Conservation (phyloP, 2,113 vertebrate species). For the Larimichthys crocea region DNA sequence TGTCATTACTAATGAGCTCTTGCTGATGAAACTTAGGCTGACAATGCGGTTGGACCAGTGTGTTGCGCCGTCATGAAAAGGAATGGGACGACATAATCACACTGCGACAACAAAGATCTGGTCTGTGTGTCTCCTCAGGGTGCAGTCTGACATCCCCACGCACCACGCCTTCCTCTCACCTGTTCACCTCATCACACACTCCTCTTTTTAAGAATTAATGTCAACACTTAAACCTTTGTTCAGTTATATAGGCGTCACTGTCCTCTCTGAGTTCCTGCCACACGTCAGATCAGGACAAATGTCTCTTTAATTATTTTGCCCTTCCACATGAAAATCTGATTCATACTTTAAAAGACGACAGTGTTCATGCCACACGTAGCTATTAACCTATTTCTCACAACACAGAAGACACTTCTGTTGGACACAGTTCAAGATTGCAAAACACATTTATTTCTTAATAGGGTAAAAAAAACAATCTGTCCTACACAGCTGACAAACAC, state of each 20-base stretch:
- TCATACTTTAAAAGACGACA: background rate
- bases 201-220: background rate
- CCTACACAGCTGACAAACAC: background rate
- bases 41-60: constrained; percentile 74
- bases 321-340: constrained; percentile 28
- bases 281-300: background rate
- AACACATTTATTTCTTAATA: background rate
- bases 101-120: constrained; percentile 7
- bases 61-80: constrained; percentile 31
- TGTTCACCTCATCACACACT: background rate
- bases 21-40: constrained; percentile 57
- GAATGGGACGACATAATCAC: constrained; percentile 31
- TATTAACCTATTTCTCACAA: constrained; percentile 8
- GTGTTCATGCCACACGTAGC: constrained; percentile 1
- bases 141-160: constrained; percentile 12
- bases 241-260: background rate
- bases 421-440: background rate
- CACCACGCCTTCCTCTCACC: background rate
- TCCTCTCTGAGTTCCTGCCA: background rate
- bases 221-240: constrained; percentile 1
- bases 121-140: constrained; percentile 23
- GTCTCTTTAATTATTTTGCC: background rate
- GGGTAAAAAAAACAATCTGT: background rate
- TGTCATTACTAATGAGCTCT: constrained; percentile 65
- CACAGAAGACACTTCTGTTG: background rate